phyloP scores from a whole-genome alignment of 2,888 invertebrate genomes.

The Drosophila helvetica region DNA sequence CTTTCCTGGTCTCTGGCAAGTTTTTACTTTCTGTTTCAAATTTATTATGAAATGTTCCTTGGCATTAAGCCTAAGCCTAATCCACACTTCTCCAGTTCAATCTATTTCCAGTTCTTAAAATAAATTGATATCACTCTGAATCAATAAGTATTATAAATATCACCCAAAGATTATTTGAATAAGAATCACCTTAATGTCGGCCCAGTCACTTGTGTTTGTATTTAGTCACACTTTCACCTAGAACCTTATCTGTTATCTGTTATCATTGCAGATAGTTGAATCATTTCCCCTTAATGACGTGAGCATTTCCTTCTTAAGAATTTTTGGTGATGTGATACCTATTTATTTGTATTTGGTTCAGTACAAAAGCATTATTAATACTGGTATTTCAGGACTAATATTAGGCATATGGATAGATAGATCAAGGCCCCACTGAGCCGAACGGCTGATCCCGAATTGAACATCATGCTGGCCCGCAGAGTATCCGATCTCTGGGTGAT shows the following conservation, averaged over 20 bases:
- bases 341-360: slow-evolving; percentile 43
- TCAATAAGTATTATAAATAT: too few relatives aligned
- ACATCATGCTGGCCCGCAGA: slow-evolving; percentile 60
- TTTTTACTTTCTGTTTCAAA: too few relatives aligned
- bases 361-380: slow-evolving; percentile 40
- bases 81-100: too few relatives aligned
- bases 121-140: too few relatives aligned
- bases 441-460: slow-evolving; percentile 30
- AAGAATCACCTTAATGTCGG: background rate
- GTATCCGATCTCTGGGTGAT: slow-evolving; percentile 72
- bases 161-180: background rate
- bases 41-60: too few relatives aligned
- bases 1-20: background rate
- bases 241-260: slow-evolving; percentile 23
- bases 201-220: background rate
- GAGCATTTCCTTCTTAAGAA: background rate
- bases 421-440: slow-evolving; percentile 17
- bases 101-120: too few relatives aligned
- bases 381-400: slow-evolving; percentile 25
- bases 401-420: slow-evolving; percentile 29
- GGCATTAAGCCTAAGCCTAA: too few relatives aligned
- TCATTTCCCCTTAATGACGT: slow-evolving; percentile 8
- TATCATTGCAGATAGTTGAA: background rate
- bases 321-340: background rate
- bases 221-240: background rate